phyloP scores from a whole-genome alignment of 1,140 invertebrate genomes.

The Lethrus apterus region DNA sequence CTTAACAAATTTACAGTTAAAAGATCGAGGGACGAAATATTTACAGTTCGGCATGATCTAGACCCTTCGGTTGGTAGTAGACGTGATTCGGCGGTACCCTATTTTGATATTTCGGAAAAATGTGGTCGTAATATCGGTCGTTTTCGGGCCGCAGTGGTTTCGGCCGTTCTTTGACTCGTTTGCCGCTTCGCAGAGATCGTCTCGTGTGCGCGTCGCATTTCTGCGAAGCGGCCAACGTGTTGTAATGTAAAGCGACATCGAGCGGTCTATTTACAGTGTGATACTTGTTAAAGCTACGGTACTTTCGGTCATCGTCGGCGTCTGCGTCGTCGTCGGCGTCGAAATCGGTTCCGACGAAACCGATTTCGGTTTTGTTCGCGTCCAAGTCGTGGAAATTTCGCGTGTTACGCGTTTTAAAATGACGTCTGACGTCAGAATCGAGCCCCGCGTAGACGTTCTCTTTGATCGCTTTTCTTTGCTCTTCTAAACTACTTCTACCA shows the following conservation, averaged over 20 bases:
- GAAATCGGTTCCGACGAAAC: slow-evolving; percentile 15
- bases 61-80: slow-evolving; percentile 34
- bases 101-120: slow-evolving; percentile 33
- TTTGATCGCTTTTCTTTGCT: slow-evolving; percentile 22
- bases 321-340: slow-evolving; percentile 21
- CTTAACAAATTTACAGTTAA: too few species aligned
- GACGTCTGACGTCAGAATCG: slow-evolving; percentile 20
- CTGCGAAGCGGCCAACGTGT: slow-evolving; percentile 17
- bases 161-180: slow-evolving; percentile 26
- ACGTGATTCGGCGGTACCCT: slow-evolving; percentile 21
- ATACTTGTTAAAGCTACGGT: slow-evolving; percentile 33
- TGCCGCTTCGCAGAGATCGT: slow-evolving; percentile 21
- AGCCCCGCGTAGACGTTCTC: slow-evolving; percentile 34
- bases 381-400: slow-evolving; percentile 28
- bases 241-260: slow-evolving; percentile 17
- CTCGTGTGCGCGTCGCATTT: slow-evolving; percentile 21
- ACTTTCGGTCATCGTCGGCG: slow-evolving; percentile 8
- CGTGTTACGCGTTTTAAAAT: slow-evolving; percentile 22
- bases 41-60: slow-evolving; percentile 39
- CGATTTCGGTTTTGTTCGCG: slow-evolving; percentile 20
- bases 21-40: too few species aligned
- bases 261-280: slow-evolving; percentile 29
- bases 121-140: slow-evolving; percentile 38
- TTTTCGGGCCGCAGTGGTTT: slow-evolving; percentile 36
- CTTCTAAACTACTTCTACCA: slow-evolving; percentile 39